Conservation (phyloP, 2,113 vertebrate genomes). For the Bubo scandiacus region DNA sequence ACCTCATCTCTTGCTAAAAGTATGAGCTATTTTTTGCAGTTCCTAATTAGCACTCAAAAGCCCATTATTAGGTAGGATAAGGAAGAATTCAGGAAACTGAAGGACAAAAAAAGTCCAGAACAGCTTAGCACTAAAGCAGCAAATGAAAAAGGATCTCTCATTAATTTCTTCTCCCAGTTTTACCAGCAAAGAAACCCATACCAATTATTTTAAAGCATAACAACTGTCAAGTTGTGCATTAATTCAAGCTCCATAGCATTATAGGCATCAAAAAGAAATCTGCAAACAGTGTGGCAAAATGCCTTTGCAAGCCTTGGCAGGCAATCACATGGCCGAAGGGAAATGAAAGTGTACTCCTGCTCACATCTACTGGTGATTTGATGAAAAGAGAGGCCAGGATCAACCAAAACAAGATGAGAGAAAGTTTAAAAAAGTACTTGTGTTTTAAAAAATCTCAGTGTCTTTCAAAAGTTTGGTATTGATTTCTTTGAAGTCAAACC, state of each 20-base stretch:
- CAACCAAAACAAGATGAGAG: background rate
- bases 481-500: background rate
- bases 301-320: background rate
- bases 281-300: background rate
- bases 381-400: background rate
- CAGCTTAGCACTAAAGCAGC: background rate
- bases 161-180: background rate
- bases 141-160: background rate
- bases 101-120: background rate
- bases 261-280: background rate
- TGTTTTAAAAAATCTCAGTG: background rate
- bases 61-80: background rate
- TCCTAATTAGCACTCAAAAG: constrained; percentile 3
- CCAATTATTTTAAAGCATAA: constrained; percentile 8
- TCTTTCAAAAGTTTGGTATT: background rate
- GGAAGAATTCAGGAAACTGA: background rate
- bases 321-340: background rate
- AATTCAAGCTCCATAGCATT: background rate
- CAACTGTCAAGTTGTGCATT: background rate
- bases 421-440: background rate
- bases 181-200: background rate
- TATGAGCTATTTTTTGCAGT: background rate
- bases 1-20: background rate
- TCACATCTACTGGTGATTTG: background rate
- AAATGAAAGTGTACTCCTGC: background rate